Percentiles rank a stretch among this genome's conserved stretches.
These are phyloP conservation scores for Allygus modestus DNA, from an alignment of 2,888 invertebrate species.

Conservation along the genomic window DNA sequence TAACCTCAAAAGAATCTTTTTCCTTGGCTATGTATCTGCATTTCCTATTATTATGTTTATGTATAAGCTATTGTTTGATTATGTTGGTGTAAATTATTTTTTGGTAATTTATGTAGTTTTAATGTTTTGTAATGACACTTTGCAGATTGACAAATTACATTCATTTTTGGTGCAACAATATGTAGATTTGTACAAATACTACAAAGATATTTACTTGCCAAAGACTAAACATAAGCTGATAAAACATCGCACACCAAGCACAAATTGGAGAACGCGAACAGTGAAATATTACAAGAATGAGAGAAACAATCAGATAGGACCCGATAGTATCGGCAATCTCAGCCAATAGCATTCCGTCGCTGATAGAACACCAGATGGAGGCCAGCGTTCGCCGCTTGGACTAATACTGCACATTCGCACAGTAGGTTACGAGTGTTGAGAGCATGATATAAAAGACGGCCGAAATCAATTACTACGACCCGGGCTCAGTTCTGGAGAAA, in stretches of 20 bases:
- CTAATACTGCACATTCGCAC: conserved; percentile 24
- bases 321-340: background rate
- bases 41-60: no score
- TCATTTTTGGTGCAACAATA: no score
- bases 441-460: conserved; percentile 30
- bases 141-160: no score
- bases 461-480: conserved; percentile 48
- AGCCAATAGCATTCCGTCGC: background rate
- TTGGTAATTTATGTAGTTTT: no score
- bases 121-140: no score
- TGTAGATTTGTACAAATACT: no score
- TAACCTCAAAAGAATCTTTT: no score
- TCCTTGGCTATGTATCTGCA: no score
- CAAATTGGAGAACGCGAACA: background rate
- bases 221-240: no score
- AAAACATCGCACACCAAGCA: background rate
- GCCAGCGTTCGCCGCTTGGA: background rate
- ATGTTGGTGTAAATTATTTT: no score
- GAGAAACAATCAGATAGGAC: background rate
- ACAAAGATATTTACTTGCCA: no score
- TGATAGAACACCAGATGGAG: background rate
- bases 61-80: no score
- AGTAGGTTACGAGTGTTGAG: conserved; percentile 31
- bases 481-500: conserved; percentile 31
- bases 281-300: conserved; percentile 8